phyloP scores from a whole-genome alignment of 2,797 vertebrate genomes.

The Sebastes taczanowskii region DNA sequence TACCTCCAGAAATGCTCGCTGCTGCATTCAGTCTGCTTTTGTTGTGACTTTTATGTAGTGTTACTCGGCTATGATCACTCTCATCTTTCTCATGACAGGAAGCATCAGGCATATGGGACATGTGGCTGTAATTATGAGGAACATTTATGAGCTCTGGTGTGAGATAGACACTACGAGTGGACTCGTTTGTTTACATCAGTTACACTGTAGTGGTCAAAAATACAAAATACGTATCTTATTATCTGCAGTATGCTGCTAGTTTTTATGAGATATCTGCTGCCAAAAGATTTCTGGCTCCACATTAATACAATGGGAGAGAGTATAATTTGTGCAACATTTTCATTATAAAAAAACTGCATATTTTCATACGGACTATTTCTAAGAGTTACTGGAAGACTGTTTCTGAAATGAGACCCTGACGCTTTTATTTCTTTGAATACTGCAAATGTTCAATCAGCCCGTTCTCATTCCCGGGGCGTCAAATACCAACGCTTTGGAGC shows the following conservation, averaged over 20 bases:
- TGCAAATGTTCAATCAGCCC: too few species aligned
- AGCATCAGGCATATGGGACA: background rate
- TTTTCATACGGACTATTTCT: background rate
- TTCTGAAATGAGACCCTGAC: too few species aligned
- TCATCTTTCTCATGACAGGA: background rate
- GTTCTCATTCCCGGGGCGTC: too few species aligned
- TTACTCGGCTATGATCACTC: background rate
- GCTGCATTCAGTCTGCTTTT: background rate
- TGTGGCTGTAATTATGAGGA: background rate
- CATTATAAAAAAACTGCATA: background rate
- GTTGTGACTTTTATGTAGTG: constrained; percentile 5
- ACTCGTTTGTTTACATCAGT: background rate
- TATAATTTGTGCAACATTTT: background rate
- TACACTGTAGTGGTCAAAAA: background rate
- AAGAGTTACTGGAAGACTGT: too few species aligned
- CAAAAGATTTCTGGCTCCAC: background rate
- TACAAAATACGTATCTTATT: background rate
- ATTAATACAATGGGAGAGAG: background rate
- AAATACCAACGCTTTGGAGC: too few species aligned
- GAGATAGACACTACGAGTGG: background rate
- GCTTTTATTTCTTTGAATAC: too few species aligned
- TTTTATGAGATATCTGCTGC: background rate
- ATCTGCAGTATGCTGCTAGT: background rate
- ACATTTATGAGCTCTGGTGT: background rate
- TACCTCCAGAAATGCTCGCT: background rate